Conservation (phyloP, 1,140 invertebrate genomes). For the Penaeus chinensis region DNA sequence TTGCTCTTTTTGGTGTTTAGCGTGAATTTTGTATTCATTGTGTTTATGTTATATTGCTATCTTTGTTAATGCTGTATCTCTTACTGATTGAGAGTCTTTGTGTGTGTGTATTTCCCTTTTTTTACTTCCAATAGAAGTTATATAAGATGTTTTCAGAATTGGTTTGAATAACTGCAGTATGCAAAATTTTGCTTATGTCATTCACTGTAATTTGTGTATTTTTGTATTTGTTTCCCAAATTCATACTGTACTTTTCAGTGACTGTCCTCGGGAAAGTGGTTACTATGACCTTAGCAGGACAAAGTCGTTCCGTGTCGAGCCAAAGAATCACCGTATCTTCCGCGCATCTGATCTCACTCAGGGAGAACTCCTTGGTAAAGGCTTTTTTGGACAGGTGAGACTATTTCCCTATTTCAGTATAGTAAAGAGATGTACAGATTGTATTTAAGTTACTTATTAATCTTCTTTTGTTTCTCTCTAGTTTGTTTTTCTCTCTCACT, state of each 20-base stretch:
- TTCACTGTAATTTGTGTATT: no score
- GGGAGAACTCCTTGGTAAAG: slow-evolving; percentile 89
- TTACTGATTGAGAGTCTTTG: no score
- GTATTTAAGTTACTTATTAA: not conserved
- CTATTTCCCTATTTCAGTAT: not conserved
- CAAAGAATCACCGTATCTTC: slow-evolving; percentile 83
- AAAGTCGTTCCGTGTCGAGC: slow-evolving; percentile 86
- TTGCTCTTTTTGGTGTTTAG: no score
- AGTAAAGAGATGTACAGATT: not conserved
- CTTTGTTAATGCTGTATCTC: no score
- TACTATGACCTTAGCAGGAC: slow-evolving; percentile 83
- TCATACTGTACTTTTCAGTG: slow-evolving; percentile 17
- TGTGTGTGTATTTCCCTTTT: no score
- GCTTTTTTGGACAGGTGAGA: slow-evolving; percentile 87
- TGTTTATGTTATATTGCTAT: not conserved
- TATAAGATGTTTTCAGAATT: no score
- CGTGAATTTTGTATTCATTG: not conserved
- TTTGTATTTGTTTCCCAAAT: no score
- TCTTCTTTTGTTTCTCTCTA: no score
- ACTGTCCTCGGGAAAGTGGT: slow-evolving; percentile 56
- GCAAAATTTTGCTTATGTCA: no score
- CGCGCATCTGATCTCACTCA: slow-evolving; percentile 88
- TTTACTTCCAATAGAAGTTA: no score
- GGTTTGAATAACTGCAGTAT: no score
- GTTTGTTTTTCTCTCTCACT: not conserved